A percentile compares a stretch with the other conserved stretches of the same genome.
These are phyloP conservation scores for Hypena proboscidalis DNA, from an alignment of 2,888 invertebrate species.

Conservation along the genomic window DNA sequence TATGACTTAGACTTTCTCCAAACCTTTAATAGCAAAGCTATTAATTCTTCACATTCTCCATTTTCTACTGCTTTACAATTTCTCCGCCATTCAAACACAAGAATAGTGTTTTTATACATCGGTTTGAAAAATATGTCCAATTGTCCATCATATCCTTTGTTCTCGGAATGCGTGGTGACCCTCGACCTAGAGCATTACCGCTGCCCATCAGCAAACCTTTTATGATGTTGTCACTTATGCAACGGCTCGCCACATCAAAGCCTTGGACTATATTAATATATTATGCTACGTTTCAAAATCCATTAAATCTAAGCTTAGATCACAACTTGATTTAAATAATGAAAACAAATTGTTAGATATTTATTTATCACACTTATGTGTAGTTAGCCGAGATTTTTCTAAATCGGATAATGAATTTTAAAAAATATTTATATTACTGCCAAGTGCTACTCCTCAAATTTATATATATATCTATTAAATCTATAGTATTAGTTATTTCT, in stretches of 20 bases:
- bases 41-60: background rate
- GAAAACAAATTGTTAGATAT: no score
- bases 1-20: no score
- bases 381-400: no score
- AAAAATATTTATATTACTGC: no score
- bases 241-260: slow-evolving; percentile 58
- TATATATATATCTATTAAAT: no score
- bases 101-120: background rate
- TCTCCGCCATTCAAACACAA: background rate
- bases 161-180: slow-evolving; percentile 36
- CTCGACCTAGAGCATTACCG: slow-evolving; percentile 40
- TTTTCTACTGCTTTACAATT: background rate
- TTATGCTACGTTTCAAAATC: slow-evolving; percentile 36
- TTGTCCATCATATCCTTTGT: no score
- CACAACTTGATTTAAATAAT: no score
- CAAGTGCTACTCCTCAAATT: no score
- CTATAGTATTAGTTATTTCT: no score
- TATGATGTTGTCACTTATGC: slow-evolving; percentile 70
- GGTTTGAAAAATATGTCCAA: slow-evolving; percentile 28
- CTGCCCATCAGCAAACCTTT: slow-evolving; percentile 68
- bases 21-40: background rate
- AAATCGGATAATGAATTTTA: no score
- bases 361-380: no score
- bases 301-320: no score
- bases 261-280: slow-evolving; percentile 82